Evolutionary conservation across 2,113 vertebrate species (phyloP).

Genomic region (Emydocephalus ijimae): DNA sequence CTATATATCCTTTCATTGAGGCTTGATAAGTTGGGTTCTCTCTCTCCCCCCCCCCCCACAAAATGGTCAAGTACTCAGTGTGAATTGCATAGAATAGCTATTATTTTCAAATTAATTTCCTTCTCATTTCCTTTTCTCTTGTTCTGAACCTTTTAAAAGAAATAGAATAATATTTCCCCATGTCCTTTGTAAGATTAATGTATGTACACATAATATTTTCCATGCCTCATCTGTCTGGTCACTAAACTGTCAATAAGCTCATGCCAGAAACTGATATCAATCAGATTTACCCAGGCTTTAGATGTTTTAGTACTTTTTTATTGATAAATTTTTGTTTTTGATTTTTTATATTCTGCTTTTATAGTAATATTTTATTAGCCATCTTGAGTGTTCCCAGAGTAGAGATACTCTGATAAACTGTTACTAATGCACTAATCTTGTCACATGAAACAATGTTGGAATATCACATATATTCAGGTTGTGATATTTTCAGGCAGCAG

Average conservation of each 20-base stretch:
- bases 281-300: constrained; percentile 4
- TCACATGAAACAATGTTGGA: background rate
- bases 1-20: background rate
- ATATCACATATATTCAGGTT: constrained; percentile 5
- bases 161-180: background rate
- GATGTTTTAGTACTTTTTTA: background rate
- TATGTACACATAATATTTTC: background rate
- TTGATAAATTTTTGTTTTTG: background rate
- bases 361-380: background rate
- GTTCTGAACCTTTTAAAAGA: background rate
- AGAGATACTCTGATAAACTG: constrained; percentile 20
- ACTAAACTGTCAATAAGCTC: constrained; percentile 64
- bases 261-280: constrained; percentile 51
- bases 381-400: background rate
- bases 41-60: too few species aligned
- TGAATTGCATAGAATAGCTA: constrained; percentile 12
- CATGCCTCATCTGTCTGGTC: constrained; percentile 40
- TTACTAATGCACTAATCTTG: constrained; percentile 56
- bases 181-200: background rate
- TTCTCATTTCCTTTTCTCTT: background rate
- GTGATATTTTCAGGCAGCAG: background rate
- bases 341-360: background rate
- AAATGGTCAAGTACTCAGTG: constrained; percentile 15
- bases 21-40: background rate
- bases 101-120: constrained; percentile 21